Evolutionary conservation across 1,140 invertebrate species (phyloP).

Genomic region (Drosophila nikananu): DNA sequence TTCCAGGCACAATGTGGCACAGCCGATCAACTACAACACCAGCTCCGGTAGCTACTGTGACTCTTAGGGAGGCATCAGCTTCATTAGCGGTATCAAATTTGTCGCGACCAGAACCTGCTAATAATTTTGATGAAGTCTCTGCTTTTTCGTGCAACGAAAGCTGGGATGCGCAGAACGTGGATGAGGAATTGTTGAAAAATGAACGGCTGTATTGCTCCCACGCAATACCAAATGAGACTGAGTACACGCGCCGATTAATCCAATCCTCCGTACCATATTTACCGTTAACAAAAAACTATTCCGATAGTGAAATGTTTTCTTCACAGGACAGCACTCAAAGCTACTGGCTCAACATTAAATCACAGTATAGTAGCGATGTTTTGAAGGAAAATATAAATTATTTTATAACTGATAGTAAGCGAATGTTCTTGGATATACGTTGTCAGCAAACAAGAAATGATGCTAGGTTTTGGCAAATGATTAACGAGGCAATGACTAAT

Average conservation of each 20-base stretch:
- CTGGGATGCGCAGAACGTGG: slow-evolving; percentile 62
- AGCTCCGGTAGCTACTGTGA: slow-evolving; percentile 6
- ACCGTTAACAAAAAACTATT: slow-evolving; percentile 16
- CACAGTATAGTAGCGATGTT: slow-evolving; percentile 43
- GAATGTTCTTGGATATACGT: slow-evolving; percentile 9
- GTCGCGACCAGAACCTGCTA: slow-evolving; percentile 18
- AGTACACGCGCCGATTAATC: slow-evolving; percentile 19
- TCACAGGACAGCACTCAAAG: slow-evolving; percentile 39
- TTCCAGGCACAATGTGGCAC: slow-evolving; percentile 86
- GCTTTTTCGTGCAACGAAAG: slow-evolving; percentile 28
- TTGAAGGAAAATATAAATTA: slow-evolving; percentile 10
- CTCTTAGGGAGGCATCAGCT: slow-evolving; percentile 6
- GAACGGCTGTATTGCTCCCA: slow-evolving; percentile 66
- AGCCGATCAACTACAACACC: slow-evolving; percentile 18
- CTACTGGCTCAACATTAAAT: slow-evolving; percentile 73
- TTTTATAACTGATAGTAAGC: slow-evolving; percentile 13
- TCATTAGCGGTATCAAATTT: slow-evolving; percentile 4
- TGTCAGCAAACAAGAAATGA: slow-evolving; percentile 42
- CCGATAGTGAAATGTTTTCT: slow-evolving; percentile 13
- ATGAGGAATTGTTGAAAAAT: slow-evolving; percentile 68
- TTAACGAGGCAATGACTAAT: slow-evolving; percentile 46
- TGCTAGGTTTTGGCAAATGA: slow-evolving; percentile 64
- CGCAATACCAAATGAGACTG: slow-evolving; percentile 52
- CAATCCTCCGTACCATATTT: slow-evolving; percentile 10
- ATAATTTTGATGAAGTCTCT: slow-evolving; percentile 1